Evolutionary conservation across 2,888 invertebrate genomes (phyloP), one percentile per base, ranked within the genome.

Genomic region (Apamea anceps): DNA sequence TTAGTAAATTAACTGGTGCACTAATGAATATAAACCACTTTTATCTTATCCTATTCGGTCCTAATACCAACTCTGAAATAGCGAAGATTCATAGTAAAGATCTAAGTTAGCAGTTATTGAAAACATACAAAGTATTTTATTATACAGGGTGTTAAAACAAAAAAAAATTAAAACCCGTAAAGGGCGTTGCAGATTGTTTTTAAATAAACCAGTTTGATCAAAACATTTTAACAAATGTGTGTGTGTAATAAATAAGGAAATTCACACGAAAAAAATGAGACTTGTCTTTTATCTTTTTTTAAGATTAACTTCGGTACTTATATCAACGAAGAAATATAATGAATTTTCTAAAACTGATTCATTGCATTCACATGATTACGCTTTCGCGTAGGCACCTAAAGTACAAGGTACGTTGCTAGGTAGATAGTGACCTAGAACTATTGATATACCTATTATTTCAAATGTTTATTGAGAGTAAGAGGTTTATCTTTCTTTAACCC

Each of bases 401-500:
- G 37, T 21, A 63, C 21, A 25, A 63, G 28, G 12, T 60, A 60
- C n/a, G 51, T 51, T 72, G 25, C 48, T 63, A 67, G 28, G 54
- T 32, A 32, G 32, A 3, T 2, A 32, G 32, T 67, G 62, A 71
- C 65, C 70, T 84, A 84, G 48, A 78, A 84, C 28, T 25, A 57
- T 60, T 18, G 4, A 42, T 51, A 70, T 70, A 67, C 7, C 0
- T 75, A 82, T 25, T 57, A 86, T 67, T 45, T 60, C 13, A 72
- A 77, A 83, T 68, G 65, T 70, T 72, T 79, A 71, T 79, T 83
- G 21, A 66, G 28, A 72, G n/a, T 77, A 76, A 78, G 51, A 67
- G 60, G 87, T 87, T 87, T 84, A 84, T 84, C 85, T 84, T 84
- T 84, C 71, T 72, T 84, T 84, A 87, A 87, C 87, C 84, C 60